phyloP scores from a whole-genome alignment of 2,113 vertebrate species.

The cat (Felis catus) region DNA sequence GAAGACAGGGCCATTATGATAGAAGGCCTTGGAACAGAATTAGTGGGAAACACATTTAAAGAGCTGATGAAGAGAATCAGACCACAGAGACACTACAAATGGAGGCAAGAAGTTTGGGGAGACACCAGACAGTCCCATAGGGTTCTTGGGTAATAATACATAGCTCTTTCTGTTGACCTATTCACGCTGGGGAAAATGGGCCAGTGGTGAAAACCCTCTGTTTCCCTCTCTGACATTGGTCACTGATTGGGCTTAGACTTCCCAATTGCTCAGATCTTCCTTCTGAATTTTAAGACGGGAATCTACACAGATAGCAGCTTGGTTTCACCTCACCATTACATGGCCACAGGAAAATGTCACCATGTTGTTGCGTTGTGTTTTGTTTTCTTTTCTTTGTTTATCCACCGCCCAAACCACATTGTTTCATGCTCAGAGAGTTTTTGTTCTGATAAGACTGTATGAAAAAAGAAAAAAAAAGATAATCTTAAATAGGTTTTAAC shows the following conservation, averaged over 20 bases:
- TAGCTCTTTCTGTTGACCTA: background rate
- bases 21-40: background rate
- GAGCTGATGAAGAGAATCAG: background rate
- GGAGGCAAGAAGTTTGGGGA: background rate
- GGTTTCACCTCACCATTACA: constrained; percentile 51
- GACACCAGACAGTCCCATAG: background rate
- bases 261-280: background rate
- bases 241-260: background rate
- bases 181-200: rapidly evolving
- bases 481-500: constrained; percentile 76
- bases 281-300: background rate
- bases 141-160: background rate
- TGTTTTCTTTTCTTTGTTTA: background rate
- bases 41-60: background rate
- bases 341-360: constrained; percentile 43
- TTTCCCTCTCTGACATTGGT: background rate
- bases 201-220: too few species aligned
- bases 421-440: constrained; percentile 72
- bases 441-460: constrained; percentile 79
- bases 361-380: background rate
- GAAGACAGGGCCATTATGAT: too few species aligned
- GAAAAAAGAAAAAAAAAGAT: constrained; percentile 44
- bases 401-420: constrained; percentile 58
- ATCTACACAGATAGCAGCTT: background rate
- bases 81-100: background rate